phyloP scores from a whole-genome alignment of 2,888 invertebrate genomes.

The Pedicia rivosa region DNA sequence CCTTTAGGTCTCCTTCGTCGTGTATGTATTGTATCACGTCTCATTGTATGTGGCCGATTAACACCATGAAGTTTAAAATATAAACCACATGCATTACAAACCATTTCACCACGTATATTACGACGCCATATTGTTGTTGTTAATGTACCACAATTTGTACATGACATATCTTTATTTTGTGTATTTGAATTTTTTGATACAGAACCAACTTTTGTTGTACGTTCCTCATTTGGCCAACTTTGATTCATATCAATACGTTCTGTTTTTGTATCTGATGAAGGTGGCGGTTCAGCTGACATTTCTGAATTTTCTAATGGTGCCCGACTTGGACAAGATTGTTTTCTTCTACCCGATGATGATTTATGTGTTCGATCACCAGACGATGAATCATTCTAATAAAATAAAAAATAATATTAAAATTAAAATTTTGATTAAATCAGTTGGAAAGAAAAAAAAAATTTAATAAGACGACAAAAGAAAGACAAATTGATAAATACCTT shows the following conservation, averaged over 20 bases:
- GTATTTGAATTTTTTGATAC: conserved; percentile 8
- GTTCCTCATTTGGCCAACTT: conserved; percentile 7
- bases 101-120: conserved; percentile 93
- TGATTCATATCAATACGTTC: conserved; percentile 11
- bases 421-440: conserved; percentile 10
- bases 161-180: conserved; percentile 53
- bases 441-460: background rate
- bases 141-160: conserved; percentile 94
- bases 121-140: conserved; percentile 96
- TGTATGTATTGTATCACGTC: conserved; percentile 91
- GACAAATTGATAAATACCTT: conserved; percentile 1
- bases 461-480: background rate
- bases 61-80: conserved; percentile 95
- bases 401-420: background rate
- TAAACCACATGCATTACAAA: conserved; percentile 96
- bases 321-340: conserved; percentile 66
- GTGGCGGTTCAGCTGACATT: conserved; percentile 2
- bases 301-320: conserved; percentile 25
- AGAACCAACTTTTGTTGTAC: background rate
- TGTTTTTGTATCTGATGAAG: conserved; percentile 13
- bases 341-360: conserved; percentile 42
- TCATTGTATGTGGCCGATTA: conserved; percentile 86
- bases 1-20: conserved; percentile 74
- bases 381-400: conserved; percentile 17
- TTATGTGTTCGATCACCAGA: conserved; percentile 16